These are phyloP conservation scores for Eupsilia transversa DNA, from an alignment of 2,888 invertebrate species.

Conservation along the genomic window DNA sequence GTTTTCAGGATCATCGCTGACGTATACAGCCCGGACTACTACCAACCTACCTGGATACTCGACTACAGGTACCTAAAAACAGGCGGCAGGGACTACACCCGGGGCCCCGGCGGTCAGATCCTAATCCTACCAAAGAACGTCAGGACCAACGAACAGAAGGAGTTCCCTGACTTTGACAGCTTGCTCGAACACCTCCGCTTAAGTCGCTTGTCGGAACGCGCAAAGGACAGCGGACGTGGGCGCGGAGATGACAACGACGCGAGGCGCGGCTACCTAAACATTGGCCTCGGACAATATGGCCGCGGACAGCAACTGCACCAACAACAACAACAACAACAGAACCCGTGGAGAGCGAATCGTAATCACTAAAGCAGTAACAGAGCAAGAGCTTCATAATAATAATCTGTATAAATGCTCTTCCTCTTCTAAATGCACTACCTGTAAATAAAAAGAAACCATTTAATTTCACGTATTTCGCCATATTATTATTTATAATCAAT, in stretches of 20 bases:
- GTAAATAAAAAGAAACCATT: neutral
- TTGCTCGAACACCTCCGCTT: conserved; percentile 81
- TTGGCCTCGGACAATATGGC: conserved; percentile 28
- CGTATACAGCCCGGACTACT: conserved; percentile 82
- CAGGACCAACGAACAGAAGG: conserved; percentile 74
- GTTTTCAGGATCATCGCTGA: conserved; percentile 79
- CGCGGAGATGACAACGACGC: conserved; percentile 39
- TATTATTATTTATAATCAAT: neutral
- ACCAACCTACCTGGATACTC: conserved; percentile 81
- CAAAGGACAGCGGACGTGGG: conserved; percentile 34
- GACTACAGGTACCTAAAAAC: conserved; percentile 86
- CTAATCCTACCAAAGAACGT: conserved; percentile 81
- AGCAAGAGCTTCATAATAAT: neutral
- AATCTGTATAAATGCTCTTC: neutral
- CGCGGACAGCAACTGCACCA: conserved; percentile 32
- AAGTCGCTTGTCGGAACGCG: conserved; percentile 72
- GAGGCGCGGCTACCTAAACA: conserved; percentile 23
- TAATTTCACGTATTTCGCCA: neutral
- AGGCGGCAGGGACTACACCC: conserved; percentile 83
- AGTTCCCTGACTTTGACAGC: conserved; percentile 79
- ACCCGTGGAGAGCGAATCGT: conserved; percentile 35
- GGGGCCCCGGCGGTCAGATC: conserved; percentile 83
- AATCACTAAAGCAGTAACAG: conserved; percentile 13
- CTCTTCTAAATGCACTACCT: neutral
- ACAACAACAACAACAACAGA: conserved; percentile 28